A percentile compares a stretch with the other conserved stretches of the same genome.
Evolutionary conservation across 2,797 vertebrate genomes (phyloP).

Genomic region (Cossypha polioptera): DNA sequence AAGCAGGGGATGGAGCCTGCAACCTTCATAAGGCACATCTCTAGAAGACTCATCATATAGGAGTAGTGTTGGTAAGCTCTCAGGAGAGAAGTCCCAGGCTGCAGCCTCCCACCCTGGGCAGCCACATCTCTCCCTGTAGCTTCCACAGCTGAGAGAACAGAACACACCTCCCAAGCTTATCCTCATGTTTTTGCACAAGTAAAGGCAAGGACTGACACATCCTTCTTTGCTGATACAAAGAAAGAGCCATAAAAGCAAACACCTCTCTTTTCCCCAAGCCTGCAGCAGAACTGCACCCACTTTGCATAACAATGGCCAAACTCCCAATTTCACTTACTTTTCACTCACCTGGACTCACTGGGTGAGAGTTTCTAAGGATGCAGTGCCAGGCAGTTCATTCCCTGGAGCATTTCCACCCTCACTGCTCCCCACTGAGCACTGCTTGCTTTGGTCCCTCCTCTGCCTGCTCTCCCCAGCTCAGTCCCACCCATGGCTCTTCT

Average conservation of each 20-base stretch:
- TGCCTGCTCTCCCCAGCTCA: neutral
- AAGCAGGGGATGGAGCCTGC: neutral
- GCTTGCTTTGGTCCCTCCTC: neutral
- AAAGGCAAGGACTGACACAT: neutral
- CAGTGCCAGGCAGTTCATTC: neutral
- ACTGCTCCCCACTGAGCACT: neutral
- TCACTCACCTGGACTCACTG: neutral
- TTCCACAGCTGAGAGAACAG: neutral
- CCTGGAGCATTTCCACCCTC: neutral
- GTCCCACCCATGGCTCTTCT: neutral
- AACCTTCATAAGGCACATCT: neutral
- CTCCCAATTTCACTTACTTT: fast-evolving
- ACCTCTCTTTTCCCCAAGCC: fast-evolving
- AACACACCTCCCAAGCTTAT: neutral
- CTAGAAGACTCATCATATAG: fast-evolving
- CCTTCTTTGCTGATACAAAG: neutral
- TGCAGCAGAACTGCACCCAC: neutral
- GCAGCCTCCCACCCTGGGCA: neutral
- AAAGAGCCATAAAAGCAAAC: neutral
- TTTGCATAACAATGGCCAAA: neutral
- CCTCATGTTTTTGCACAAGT: neutral
- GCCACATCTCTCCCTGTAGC: neutral
- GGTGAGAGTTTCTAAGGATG: neutral
- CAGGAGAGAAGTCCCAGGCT: fast-evolving
- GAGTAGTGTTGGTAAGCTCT: fast-evolving